These are phyloP conservation scores for Potamarius usumacintae DNA, from an alignment of 2,113 vertebrate species.

Conservation along the genomic window DNA sequence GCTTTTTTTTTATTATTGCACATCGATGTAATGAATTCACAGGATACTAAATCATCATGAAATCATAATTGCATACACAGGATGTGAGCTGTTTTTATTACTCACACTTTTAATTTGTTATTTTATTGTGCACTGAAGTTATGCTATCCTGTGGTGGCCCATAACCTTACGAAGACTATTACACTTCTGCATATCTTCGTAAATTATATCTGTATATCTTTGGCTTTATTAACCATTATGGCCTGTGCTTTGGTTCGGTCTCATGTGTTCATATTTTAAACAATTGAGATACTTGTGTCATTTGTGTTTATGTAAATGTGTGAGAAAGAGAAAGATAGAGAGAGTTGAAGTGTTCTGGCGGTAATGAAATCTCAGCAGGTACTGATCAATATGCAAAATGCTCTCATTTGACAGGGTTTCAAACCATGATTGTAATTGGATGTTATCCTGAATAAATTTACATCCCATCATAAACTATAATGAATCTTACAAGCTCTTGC, in stretches of 20 bases:
- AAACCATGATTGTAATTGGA: conserved; percentile 57
- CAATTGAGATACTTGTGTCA: not conserved
- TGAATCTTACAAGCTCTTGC: not conserved
- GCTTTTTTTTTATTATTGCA: not conserved
- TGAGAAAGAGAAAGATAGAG: not conserved
- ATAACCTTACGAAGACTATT: too few species aligned
- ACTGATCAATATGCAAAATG: conserved; percentile 61
- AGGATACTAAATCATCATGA: too few species aligned
- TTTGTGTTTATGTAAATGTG: not conserved
- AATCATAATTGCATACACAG: too few species aligned
- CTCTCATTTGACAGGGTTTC: conserved; percentile 63
- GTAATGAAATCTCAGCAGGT: conserved; percentile 52
- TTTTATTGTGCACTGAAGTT: too few species aligned
- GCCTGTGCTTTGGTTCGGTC: not conserved
- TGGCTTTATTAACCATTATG: not conserved
- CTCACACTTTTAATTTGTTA: too few species aligned
- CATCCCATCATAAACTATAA: conserved; percentile 17
- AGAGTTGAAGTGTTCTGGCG: conserved; percentile 15
- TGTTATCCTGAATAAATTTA: conserved; percentile 58
- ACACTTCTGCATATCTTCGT: too few species aligned
- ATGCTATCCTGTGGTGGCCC: too few species aligned
- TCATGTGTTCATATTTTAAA: not conserved
- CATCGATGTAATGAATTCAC: too few species aligned
- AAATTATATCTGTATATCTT: not conserved
- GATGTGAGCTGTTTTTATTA: too few species aligned